Conservation (phyloP, 2,797 vertebrate genomes). For the Echiichthys vipera region DNA sequence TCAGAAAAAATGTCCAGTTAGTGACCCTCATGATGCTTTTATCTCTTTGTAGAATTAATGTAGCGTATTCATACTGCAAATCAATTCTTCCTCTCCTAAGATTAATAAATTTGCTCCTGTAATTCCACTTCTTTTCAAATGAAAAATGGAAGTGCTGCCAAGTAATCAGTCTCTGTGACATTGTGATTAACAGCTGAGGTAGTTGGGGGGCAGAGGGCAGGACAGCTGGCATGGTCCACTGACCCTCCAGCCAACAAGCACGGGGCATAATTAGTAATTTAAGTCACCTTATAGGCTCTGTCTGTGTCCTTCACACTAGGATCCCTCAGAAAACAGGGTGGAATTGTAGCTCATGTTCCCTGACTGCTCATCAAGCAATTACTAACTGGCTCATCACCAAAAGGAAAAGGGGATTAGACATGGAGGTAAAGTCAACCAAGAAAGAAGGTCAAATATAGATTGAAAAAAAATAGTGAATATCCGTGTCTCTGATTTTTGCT, state of each 20-base stretch:
- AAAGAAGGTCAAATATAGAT: conserved; percentile 55
- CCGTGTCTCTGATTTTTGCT: conserved; percentile 40
- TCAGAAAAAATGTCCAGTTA: background rate
- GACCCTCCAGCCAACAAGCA: conserved; percentile 69
- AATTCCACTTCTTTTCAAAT: conserved; percentile 29
- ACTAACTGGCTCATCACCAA: conserved; percentile 73
- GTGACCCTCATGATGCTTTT: background rate
- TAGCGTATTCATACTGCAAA: background rate
- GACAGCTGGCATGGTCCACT: conserved; percentile 62
- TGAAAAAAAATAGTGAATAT: conserved; percentile 23
- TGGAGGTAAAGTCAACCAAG: conserved; percentile 53
- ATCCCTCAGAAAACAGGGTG: conserved; percentile 75
- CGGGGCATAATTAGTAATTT: conserved; percentile 77
- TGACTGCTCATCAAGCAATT: conserved; percentile 77
- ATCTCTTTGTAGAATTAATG: conserved; percentile 9
- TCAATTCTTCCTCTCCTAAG: conserved; percentile 2
- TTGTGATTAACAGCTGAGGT: conserved; percentile 68
- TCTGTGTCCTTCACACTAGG: conserved; percentile 81
- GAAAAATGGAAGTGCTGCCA: conserved; percentile 50
- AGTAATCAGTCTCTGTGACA: conserved; percentile 69
- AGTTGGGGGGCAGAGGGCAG: conserved; percentile 65
- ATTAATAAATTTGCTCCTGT: conserved; percentile 24
- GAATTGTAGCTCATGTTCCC: conserved; percentile 60
- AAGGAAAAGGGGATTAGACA: conserved; percentile 61
- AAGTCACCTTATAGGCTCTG: conserved; percentile 75